Evolutionary conservation across 2,888 invertebrate species (phyloP), one percentile per base, ranked within the genome.

Genomic region (Cerceris ruficornis): DNA sequence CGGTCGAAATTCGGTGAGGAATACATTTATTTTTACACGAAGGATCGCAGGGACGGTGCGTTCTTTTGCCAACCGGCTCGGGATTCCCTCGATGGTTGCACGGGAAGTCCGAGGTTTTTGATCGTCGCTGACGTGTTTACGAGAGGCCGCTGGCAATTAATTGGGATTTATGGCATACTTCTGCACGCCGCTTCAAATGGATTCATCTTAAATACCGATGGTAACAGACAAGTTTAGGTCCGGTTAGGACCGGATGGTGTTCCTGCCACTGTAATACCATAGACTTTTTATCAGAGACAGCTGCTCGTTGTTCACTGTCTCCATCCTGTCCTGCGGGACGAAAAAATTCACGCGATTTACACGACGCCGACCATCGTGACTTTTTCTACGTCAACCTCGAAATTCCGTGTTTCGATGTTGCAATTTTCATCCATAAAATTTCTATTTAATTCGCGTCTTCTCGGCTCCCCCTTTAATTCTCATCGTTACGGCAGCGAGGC

Each of bases 141-240:
- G 86, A 87, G 88, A 86, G 83, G 75, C 85, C 84, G 86, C 82
- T 84, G 86, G 87, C 89, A 89, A 90, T 90, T 90, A 90, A 89
- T 90, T 85, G 86, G 84, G 84, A 90, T 90, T 90, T 90, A 90
- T 88, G 85, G 84, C 80, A 84, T 85, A 87, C 87, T 85, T 86
- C 65, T 81, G 82, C 79, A 75, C 82, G 76, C 75, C 82, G 81
- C 85, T 82, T 80, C 80, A 79, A 83, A 88, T 88, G 88, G 87
- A 88, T 90, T 88, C 88, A 87, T 87, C 87, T 88, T 71, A 81
- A 81, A 81, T 83, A 73, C 78, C 81, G 43, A 75, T 75, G 77
- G 72, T 62, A 77, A 67, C 81, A 73, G 82, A 79, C 83, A 64
- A 82, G 84, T 75, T 88, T 88, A 82, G 86, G 75, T 81, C 82